Evolutionary conservation across 1,140 invertebrate species (phyloP).

Genomic region (Bombus confusus): DNA sequence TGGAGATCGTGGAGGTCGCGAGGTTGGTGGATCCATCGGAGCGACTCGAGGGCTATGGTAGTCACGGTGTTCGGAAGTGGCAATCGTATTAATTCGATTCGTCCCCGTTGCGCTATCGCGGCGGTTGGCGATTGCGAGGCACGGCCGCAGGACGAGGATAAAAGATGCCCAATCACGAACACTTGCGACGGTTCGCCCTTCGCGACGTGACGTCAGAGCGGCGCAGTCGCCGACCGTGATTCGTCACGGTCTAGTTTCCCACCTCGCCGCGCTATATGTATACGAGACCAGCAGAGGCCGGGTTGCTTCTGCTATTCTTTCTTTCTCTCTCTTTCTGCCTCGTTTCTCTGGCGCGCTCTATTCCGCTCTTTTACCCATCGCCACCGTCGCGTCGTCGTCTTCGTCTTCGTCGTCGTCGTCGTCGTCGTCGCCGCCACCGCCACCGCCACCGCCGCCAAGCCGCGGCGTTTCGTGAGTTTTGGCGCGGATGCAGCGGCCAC

Average conservation of each 20-base stretch:
- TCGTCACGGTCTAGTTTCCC: slow-evolving; percentile 77
- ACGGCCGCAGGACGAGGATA: slow-evolving; percentile 36
- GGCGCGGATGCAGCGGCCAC: slow-evolving; percentile 63
- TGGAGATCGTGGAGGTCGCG: background rate
- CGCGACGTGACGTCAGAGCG: slow-evolving; percentile 54
- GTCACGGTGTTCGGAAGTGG: slow-evolving; percentile 50
- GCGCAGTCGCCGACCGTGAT: slow-evolving; percentile 71
- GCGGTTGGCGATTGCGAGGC: slow-evolving; percentile 20
- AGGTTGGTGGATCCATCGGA: slow-evolving; percentile 11
- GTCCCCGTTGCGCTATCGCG: slow-evolving; percentile 50
- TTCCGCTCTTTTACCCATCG: background rate
- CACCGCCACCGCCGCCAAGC: slow-evolving; percentile 3
- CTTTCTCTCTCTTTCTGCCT: background rate
- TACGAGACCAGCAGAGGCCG: slow-evolving; percentile 6
- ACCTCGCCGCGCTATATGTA: slow-evolving; percentile 31
- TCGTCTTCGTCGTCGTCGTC: background rate
- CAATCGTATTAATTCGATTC: slow-evolving; percentile 54
- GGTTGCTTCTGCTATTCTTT: slow-evolving; percentile 21
- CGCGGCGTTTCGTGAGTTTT: slow-evolving; percentile 68
- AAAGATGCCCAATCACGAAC: slow-evolving; percentile 55
- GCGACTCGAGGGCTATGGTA: slow-evolving; percentile 21
- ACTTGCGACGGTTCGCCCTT: slow-evolving; percentile 55
- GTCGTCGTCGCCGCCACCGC: background rate
- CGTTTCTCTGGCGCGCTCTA: background rate
- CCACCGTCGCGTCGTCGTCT: background rate